phyloP scores from a whole-genome alignment of 35 echinoderm and acorn worm species.

The Hemicentrotus pulcherrimus region DNA sequence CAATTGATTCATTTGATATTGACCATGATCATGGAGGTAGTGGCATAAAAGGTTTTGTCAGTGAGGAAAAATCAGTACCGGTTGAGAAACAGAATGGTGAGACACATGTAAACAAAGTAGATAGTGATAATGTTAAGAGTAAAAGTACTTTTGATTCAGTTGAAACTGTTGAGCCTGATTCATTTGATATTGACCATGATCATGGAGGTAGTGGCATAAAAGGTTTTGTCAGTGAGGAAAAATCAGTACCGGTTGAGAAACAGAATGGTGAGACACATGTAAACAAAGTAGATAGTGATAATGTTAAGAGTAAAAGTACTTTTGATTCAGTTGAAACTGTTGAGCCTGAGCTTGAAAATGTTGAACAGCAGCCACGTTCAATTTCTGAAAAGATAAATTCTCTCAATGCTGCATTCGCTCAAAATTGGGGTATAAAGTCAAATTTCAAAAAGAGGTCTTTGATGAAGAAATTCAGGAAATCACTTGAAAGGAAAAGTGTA shows the following conservation, averaged over 20 bases:
- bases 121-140: slow-evolving; percentile 17
- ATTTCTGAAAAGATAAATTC: slow-evolving; percentile 34
- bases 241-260: not conserved
- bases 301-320: slow-evolving; percentile 3
- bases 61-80: slow-evolving; percentile 1
- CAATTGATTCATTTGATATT: not conserved
- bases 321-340: not conserved
- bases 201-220: not conserved
- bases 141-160: not conserved
- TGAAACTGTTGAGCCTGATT: not conserved
- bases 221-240: not conserved
- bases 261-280: slow-evolving; percentile 36
- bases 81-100: slow-evolving; percentile 30
- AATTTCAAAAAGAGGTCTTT: slow-evolving; percentile 3
- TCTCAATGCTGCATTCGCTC: not conserved
- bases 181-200: not conserved
- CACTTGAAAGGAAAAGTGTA: not conserved
- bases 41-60: not conserved
- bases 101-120: not conserved
- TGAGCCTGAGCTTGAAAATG: not conserved
- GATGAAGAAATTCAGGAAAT: not conserved
- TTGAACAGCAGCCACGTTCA: not conserved
- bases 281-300: not conserved
- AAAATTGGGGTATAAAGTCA: not conserved
- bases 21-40: not conserved